A percentile compares a stretch with the other conserved stretches of the same genome.
phyloP scores from a whole-genome alignment of 1,140 invertebrate genomes.

The Probaryconus sp. region DNA sequence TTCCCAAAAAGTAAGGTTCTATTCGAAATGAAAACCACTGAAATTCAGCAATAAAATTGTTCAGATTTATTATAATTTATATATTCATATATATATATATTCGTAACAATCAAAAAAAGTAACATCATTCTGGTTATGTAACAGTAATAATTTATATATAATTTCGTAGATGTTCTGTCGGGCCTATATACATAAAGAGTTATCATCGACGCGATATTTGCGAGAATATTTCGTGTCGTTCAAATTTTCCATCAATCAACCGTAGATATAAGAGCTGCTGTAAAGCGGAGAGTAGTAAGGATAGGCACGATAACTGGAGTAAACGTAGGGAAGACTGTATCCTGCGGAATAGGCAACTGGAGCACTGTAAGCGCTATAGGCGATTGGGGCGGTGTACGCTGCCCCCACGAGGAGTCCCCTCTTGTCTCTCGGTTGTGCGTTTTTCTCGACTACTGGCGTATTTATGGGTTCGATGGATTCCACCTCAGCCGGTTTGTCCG shows the following conservation, averaged over 20 bases:
- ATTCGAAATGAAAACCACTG: too few species aligned
- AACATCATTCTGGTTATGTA: too few species aligned
- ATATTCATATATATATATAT: too few species aligned
- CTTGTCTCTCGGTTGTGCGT: constrained; percentile 66
- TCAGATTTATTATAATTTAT: too few species aligned
- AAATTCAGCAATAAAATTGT: too few species aligned
- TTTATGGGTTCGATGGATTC: constrained; percentile 46
- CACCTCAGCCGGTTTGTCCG: constrained; percentile 49
- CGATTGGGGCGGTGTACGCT: constrained; percentile 59
- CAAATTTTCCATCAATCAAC: constrained; percentile 25
- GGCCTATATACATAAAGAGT: constrained; percentile 28
- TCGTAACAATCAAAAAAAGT: too few species aligned
- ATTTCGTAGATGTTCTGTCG: too few species aligned
- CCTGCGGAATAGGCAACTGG: constrained; percentile 55
- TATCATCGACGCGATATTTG: constrained; percentile 10
- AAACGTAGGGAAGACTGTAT: constrained; percentile 62
- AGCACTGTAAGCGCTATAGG: constrained; percentile 57
- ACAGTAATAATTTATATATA: too few species aligned
- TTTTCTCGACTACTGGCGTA: constrained; percentile 43
- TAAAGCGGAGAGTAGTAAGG: constrained; percentile 62
- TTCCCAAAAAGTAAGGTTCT: too few species aligned
- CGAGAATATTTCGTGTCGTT: too few species aligned
- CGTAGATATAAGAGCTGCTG: constrained; percentile 56
- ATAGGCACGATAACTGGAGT: constrained; percentile 62
- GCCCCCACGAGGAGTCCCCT: constrained; percentile 59